phyloP scores from a whole-genome alignment of 2,797 vertebrate genomes.

The Amphiprion clarkii region DNA sequence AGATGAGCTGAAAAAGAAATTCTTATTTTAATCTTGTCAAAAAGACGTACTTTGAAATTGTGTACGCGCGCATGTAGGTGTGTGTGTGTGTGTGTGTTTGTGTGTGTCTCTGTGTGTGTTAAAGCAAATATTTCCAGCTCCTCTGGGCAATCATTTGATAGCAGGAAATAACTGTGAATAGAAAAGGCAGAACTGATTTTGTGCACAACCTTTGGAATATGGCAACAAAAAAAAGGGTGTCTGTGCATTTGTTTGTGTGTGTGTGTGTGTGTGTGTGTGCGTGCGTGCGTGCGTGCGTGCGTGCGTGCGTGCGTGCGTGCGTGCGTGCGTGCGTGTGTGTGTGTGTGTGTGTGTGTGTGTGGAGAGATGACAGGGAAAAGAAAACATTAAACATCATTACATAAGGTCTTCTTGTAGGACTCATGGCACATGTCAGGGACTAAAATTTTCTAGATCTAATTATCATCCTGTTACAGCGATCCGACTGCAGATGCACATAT shows the following conservation, averaged over 20 bases:
- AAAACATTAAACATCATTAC: slow-evolving; percentile 24
- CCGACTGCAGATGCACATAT: slow-evolving; percentile 26
- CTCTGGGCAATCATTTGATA: neutral
- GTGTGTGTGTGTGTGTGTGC: neutral
- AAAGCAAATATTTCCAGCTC: neutral
- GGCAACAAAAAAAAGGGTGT: neutral
- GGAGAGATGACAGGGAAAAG: neutral
- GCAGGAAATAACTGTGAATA: slow-evolving; percentile 8
- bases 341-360: neutral
- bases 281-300: neutral
- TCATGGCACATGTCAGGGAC: slow-evolving; percentile 24
- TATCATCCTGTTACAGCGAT: neutral
- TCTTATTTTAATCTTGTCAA: slow-evolving; percentile 5
- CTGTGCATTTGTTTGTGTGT: neutral
- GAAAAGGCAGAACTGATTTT: neutral
- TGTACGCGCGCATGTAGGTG: neutral
- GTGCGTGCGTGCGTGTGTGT: neutral
- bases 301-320: neutral
- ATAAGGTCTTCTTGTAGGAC: slow-evolving; percentile 29
- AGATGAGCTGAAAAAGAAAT: neutral
- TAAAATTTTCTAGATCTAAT: slow-evolving; percentile 3
- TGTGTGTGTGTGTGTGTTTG: neutral
- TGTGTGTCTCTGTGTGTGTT: neutral
- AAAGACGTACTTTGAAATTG: neutral
- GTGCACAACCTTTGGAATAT: neutral